phyloP scores from a whole-genome alignment of 2,888 invertebrate species.

The Pelosia muscerda region DNA sequence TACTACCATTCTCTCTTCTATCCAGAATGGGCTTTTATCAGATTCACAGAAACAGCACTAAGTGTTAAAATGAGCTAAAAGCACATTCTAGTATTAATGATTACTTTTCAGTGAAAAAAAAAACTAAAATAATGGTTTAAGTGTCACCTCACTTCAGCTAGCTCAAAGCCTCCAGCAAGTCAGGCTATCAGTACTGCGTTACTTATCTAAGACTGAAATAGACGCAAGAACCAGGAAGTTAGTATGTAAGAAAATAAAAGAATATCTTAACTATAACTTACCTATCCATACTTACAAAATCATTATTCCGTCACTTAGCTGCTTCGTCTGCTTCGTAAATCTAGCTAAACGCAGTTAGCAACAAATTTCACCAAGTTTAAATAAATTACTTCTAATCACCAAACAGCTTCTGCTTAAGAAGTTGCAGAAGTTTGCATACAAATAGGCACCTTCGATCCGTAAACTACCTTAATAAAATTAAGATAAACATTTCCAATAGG shows the following conservation, averaged over 20 bases:
- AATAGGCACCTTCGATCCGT: conserved; percentile 37
- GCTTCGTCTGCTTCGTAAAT: neutral
- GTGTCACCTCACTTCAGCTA: neutral
- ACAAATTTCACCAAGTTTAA: neutral
- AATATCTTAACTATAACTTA: neutral
- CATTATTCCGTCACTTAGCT: neutral
- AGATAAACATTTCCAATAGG: conserved; percentile 42
- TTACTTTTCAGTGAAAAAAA: neutral
- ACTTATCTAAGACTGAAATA: neutral
- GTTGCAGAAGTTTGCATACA: conserved; percentile 6
- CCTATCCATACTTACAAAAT: no score
- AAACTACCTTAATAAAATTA: conserved; percentile 46
- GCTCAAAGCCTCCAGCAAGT: neutral
- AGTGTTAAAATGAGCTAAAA: neutral
- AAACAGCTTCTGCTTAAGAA: neutral
- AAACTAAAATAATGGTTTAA: neutral
- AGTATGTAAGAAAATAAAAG: no score
- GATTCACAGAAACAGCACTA: neutral
- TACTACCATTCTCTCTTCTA: no score
- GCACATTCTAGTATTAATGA: neutral
- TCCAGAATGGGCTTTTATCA: no score
- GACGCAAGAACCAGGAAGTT: neutral
- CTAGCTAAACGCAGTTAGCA: neutral
- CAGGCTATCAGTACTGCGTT: no score
- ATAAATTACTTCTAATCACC: neutral